phyloP scores from a whole-genome alignment of 2,888 invertebrate genomes.

The Stenotaenia linearis region DNA sequence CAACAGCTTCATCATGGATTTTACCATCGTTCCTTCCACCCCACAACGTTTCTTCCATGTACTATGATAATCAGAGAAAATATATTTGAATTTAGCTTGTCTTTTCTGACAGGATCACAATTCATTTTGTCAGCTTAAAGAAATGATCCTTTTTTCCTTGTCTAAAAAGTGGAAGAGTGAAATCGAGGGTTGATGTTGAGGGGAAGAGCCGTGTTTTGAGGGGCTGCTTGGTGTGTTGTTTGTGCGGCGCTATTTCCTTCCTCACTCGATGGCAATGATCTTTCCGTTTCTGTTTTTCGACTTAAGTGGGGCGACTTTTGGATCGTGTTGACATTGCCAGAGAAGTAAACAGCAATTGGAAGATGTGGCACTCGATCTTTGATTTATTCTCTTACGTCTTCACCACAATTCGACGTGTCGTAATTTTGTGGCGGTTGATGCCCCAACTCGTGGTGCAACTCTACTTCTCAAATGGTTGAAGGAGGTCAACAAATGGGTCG shows the following conservation, averaged over 20 bases:
- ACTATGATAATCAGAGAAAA: conserved; percentile 13
- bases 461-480: neutral
- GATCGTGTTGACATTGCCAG: conserved; percentile 1
- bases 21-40: conserved; percentile 2
- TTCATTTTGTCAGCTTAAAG: conserved; percentile 19
- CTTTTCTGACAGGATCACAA: conserved; percentile 11
- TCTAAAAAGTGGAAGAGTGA: neutral
- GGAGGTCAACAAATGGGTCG: neutral
- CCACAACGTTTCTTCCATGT: conserved; percentile 7
- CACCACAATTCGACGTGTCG: neutral
- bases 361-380: neutral
- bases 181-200: neutral
- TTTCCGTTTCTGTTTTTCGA: conserved; percentile 15
- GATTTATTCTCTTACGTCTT: conserved; percentile 1
- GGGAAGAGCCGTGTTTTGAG: neutral
- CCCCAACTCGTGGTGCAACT: neutral
- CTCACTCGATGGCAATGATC: neutral
- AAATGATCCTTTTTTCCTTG: neutral
- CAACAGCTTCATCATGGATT: conserved; percentile 19
- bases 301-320: conserved; percentile 5
- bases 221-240: neutral
- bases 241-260: conserved; percentile 3
- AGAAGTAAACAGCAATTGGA: conserved; percentile 5
- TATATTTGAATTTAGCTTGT: conserved; percentile 19
- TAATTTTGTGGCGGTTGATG: neutral